phyloP scores from a whole-genome alignment of 2,797 vertebrate genomes.

The Glyptemys insculpta region DNA sequence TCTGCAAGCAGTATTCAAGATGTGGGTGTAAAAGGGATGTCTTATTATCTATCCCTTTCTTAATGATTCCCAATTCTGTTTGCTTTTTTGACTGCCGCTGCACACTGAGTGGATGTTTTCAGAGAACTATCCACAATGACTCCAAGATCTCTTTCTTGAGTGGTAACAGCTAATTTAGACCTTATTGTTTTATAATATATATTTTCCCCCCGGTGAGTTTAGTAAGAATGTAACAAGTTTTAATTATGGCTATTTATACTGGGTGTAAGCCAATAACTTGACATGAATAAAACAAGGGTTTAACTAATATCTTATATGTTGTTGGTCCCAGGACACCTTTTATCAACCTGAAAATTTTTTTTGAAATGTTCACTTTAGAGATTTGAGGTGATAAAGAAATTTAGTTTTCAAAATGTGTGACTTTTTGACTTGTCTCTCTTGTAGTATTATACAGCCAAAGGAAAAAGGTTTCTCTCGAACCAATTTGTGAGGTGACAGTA shows the following conservation, averaged over 20 bases:
- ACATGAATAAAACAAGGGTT: neutral
- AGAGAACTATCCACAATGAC: no score
- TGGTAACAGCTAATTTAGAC: no score
- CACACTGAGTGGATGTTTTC: no score
- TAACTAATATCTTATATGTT: neutral
- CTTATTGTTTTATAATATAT: no score
- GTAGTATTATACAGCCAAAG: neutral
- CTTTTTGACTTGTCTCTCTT: neutral
- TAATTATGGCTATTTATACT: no score
- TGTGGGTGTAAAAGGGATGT: no score
- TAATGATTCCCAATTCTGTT: no score
- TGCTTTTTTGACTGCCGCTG: no score
- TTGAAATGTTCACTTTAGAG: neutral
- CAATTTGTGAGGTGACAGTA: neutral
- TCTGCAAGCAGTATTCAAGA: no score
- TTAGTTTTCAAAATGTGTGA: neutral
- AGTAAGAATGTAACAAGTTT: neutral
- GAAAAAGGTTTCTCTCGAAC: neutral
- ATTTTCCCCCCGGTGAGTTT: neutral
- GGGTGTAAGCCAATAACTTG: neutral
- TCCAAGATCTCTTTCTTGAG: no score
- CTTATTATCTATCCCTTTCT: no score
- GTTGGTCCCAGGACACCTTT: neutral
- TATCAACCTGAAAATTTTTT: neutral
- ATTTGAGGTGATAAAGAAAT: neutral